These are phyloP conservation scores for Python bivittatus DNA, from an alignment of 2,113 vertebrate species.

Conservation along the genomic window DNA sequence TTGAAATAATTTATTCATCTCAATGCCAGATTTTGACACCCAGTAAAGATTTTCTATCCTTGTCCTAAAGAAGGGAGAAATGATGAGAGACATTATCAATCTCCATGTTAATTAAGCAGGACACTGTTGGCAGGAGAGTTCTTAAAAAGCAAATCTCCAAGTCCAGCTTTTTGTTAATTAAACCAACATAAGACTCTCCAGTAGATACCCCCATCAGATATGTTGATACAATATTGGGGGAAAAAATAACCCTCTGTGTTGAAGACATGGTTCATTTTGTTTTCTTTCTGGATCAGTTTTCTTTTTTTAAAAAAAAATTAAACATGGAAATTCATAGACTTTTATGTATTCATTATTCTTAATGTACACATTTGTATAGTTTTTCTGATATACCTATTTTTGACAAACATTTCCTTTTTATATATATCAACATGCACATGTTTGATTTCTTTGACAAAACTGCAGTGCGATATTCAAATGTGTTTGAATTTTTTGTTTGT, in stretches of 20 bases:
- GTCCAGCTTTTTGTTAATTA: not conserved
- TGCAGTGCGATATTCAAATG: not conserved
- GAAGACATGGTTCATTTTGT: not conserved
- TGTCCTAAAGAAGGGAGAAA: slow-evolving; percentile 23
- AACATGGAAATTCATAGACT: too few relatives aligned
- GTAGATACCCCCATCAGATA: not conserved
- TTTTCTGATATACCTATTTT: not conserved
- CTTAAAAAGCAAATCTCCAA: not conserved
- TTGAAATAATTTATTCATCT: slow-evolving; percentile 23
- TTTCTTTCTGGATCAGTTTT: not conserved
- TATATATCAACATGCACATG: not conserved
- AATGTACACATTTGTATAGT: not conserved
- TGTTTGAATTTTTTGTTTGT: not conserved
- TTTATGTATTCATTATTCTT: not conserved
- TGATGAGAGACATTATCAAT: slow-evolving; percentile 26
- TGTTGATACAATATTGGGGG: not conserved
- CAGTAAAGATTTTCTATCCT: slow-evolving; percentile 10
- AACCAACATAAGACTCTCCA: not conserved
- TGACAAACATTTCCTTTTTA: not conserved
- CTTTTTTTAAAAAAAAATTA: not conserved
- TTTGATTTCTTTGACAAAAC: not conserved
- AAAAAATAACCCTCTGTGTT: not conserved
- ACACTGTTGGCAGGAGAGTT: slow-evolving; percentile 19
- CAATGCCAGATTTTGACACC: slow-evolving; percentile 20
- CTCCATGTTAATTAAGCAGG: slow-evolving; percentile 34